Base-by-base conservation (phyloP, 2,797 vertebrate species). In the Nothura maculosa region DNA sequence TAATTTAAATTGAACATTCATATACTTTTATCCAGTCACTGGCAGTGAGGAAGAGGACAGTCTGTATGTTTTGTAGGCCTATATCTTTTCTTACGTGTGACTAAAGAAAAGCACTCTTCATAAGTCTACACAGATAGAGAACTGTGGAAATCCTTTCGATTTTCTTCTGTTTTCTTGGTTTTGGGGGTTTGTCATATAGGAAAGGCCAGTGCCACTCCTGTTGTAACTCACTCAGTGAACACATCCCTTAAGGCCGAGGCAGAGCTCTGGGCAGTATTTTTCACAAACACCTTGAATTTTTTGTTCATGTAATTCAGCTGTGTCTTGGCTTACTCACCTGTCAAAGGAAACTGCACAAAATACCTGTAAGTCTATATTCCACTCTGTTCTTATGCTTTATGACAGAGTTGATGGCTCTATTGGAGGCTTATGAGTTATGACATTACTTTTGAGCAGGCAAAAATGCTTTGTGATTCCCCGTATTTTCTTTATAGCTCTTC, bases 71-170 rank as follows among this genome's bases (percentile, higher is more conserved):
- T 90, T 78, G 48, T 81, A 62, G 70, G 25, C 32, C 69, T 17
- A 70, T 69, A 77, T 90, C 57, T 83, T 96, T 85, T 89, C 64
- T 80, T 79, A 87, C n/a, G 66, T 43, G 85, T 89, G 70, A 77
- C 25, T 86, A 90, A 89, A 86, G 79, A 72, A 92, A 84, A 90
- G n/a, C 25, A 52, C 42, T 67, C 34, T 32, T 54, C 38, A 30
- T 30, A 70, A 83, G 72, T 60, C 72, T 15, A 83, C 72, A 70
- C 52, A 88, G 57, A 40, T 69, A 17, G 20, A 7, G 32, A 58
- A 66, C 40, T 78, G 27, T 72, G 72, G 73, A 68, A 74, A 50
- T n/a, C 19, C 25, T 47, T 43, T n/a, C 30, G 4, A 4, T 1
- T 48, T 81, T 81, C 38, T 43, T 45, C 22, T 47, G 20, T 28